phyloP scores from a whole-genome alignment of 2,797 vertebrate genomes.

The Prunella strophiata region DNA sequence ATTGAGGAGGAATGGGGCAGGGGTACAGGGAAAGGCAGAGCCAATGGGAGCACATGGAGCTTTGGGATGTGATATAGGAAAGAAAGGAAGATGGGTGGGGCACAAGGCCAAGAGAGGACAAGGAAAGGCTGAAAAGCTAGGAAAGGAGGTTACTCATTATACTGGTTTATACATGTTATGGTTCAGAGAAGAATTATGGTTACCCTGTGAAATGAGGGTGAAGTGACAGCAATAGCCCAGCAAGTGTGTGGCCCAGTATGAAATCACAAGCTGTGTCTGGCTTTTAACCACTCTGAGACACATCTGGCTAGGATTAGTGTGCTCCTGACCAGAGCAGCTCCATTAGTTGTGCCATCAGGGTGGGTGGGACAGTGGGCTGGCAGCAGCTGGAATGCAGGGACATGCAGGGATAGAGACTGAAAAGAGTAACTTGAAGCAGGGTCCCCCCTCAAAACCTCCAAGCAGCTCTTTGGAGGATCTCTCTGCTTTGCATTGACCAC shows the following conservation, averaged over 20 bases:
- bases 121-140: neutral
- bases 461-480: neutral
- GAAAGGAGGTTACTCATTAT: neutral
- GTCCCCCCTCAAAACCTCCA: neutral
- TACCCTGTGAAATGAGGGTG: neutral
- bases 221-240: neutral
- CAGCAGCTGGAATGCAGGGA: neutral
- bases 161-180: neutral
- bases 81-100: neutral
- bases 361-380: neutral
- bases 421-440: accelerated
- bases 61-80: neutral
- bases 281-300: neutral
- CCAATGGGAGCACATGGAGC: neutral
- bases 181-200: neutral
- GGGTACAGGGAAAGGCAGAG: neutral
- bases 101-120: neutral
- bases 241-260: neutral
- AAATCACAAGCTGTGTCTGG: neutral
- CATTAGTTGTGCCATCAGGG: neutral
- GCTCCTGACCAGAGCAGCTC: neutral
- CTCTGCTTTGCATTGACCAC: neutral
- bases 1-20: neutral
- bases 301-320: constrained; percentile 1
- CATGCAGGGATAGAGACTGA: neutral